Base-by-base conservation (phyloP, 2,888 invertebrate species). In the Parnassius smintheus region DNA sequence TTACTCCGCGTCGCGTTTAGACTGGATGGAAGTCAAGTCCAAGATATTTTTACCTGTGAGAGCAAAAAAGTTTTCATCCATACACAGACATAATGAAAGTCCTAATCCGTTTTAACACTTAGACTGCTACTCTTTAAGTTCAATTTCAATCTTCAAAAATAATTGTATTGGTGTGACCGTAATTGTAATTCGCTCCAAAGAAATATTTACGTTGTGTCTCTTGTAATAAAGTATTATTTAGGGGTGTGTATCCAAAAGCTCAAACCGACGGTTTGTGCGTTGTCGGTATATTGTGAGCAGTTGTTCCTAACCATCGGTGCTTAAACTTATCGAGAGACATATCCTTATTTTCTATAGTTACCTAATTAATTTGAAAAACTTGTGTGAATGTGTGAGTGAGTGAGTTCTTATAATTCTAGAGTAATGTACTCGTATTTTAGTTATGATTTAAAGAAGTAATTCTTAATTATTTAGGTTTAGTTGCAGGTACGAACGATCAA, bases 11-110 rank as follows among this genome's bases (percentile, higher is more conserved):
- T 78, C 83, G 78, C 81, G 76, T 83, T 85, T 83, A 80, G 78
- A 91, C 90, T 91, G 86, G 76, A 71, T 76, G 70, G 75, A 76
- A 81, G 70, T 79, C 74, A 72, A 75, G 75, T 73, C 71, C 73
- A 76, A 86, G 83, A 85, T 88, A 88, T 88, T 88, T 91, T 90
- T 91, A 90, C 91, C 91, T 91, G 91, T 76, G 80, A 77, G 77
- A 78, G 83, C 84, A 87, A 88, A 90, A 61, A 88, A 86, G 78
- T 78, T 79, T 79, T 71, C 72, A 73, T 71, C 68, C 72, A 69
- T 70, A 76, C 74, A 77, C 72, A 72, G 74, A 73, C 74, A 68
- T 57, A 61, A 55, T 22, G 18, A 74, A 80, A 77, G 79, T 77
- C 75, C 70, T 68, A 59, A 56, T 9, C 25, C 12, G 80, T 54